Evolutionary conservation across 2,888 invertebrate genomes (phyloP).

Genomic region (Hemithea aestivaria): DNA sequence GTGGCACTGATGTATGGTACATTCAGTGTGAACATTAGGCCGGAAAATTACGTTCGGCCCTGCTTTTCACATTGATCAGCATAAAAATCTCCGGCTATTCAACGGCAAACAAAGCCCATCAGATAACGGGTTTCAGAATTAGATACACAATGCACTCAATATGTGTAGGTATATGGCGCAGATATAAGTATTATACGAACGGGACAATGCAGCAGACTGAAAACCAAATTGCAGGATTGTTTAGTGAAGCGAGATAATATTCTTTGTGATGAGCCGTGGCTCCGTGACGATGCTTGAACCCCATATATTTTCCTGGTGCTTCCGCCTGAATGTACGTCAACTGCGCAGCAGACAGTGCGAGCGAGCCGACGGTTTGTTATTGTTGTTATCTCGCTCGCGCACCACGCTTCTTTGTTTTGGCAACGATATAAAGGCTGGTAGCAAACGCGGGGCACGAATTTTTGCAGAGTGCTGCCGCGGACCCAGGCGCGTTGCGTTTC

Average conservation of each 20-base stretch:
- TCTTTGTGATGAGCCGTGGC: slow-evolving; percentile 47
- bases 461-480: slow-evolving; percentile 68
- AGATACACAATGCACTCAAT: slow-evolving; percentile 39
- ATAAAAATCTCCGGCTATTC: slow-evolving; percentile 37
- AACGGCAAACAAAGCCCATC: slow-evolving; percentile 46
- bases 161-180: too few relatives aligned
- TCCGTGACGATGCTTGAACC: slow-evolving; percentile 35
- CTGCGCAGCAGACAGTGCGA: slow-evolving; percentile 69
- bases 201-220: slow-evolving; percentile 40
- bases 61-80: slow-evolving; percentile 58
- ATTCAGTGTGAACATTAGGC: slow-evolving; percentile 50
- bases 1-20: slow-evolving; percentile 37
- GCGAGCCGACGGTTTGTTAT: slow-evolving; percentile 64
- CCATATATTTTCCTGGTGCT: slow-evolving; percentile 53
- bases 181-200: too few relatives aligned
- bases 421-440: slow-evolving; percentile 72
- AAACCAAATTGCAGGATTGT: slow-evolving; percentile 38
- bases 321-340: slow-evolving; percentile 64
- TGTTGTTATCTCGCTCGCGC: slow-evolving; percentile 58
- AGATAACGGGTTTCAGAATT: slow-evolving; percentile 39
- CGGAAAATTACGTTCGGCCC: slow-evolving; percentile 57
- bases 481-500: slow-evolving; percentile 73
- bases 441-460: slow-evolving; percentile 67
- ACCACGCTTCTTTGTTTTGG: slow-evolving; percentile 77
- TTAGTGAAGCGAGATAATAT: slow-evolving; percentile 40